Evolutionary conservation across 2,797 vertebrate species (phyloP).

Genomic region (Cuniculus paca): DNA sequence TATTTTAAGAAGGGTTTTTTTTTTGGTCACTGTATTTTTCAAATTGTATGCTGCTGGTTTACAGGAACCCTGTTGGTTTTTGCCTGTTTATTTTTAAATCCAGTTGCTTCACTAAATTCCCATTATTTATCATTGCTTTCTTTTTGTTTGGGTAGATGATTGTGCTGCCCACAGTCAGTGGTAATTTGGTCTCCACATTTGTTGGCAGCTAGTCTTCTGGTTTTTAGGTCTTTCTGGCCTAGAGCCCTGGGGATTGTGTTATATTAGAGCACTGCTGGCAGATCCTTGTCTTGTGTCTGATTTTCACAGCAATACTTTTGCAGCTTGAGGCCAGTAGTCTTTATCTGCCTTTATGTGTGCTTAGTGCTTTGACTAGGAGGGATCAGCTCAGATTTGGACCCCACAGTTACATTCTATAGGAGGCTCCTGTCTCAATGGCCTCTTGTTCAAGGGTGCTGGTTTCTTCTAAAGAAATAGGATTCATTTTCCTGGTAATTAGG

Average conservation of each 20-base stretch:
- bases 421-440: not conserved
- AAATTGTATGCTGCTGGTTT: not conserved
- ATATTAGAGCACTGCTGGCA: not conserved
- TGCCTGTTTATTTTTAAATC: constrained; percentile 10
- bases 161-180: not conserved
- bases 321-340: not conserved
- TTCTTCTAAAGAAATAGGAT: not conserved
- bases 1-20: not conserved
- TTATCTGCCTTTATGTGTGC: not conserved
- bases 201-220: not conserved
- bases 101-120: not conserved
- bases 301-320: not conserved
- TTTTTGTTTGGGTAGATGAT: not conserved
- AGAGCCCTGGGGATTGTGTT: not conserved
- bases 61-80: not conserved
- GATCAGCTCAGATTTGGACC: not conserved
- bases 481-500: not conserved
- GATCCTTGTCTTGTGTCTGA: not conserved
- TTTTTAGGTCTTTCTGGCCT: constrained; percentile 1
- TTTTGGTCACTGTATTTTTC: not conserved
- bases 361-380: not conserved
- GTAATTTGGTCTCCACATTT: not conserved
- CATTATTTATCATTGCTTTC: not conserved
- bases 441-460: not conserved
- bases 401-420: not conserved